Evolutionary conservation across 2,888 invertebrate species (phyloP), one percentile per base, ranked within the genome.

Genomic region (Stratiomys singularior): DNA sequence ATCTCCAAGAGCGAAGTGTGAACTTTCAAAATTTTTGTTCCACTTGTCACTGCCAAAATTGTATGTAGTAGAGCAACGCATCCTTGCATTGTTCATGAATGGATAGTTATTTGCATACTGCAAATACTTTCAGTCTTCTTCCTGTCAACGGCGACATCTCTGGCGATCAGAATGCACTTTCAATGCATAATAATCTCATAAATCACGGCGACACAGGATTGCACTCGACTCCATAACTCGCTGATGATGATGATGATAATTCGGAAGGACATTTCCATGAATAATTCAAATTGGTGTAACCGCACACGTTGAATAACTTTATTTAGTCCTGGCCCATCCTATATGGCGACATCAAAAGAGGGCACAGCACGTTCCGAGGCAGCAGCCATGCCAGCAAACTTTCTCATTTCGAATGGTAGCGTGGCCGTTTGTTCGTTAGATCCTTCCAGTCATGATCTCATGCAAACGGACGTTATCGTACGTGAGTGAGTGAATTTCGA

Each of bases 201-300:
- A 47, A 46, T 69, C 47, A 69, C 9, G 18, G 15, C 52, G 7
- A 25, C 21, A 25, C 23, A 66, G 15, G 37, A 44, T 37, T 44
- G 27, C 47, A 69, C 25, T 25, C 23, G 4, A 13, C 60, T 60
- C 23, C 23, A 25, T 1, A n/a, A 11, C 23, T 15, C 25, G 60
- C 2, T 25, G 60, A 60, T 60, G 21, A 11, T 60, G 5, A 11
- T 56, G 60, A 60, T 60, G 69, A 69, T 74, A 60, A 74, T 74
- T 74, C 37, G 37, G 11, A 74, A 74, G 30, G 74, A 58, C 74
- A 44, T 23, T 18, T 58, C 60, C n/a, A 74, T 74, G 74, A 74
- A 74, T 74, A 74, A 74, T 74, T 37, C 74, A 74, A 27, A 37
- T 74, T 72, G 56, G 28, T 52, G 71, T 27, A 52, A 71, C 9